Conservation (phyloP, 2,888 invertebrate genomes). For the Hirtodrosophila cameraria region DNA sequence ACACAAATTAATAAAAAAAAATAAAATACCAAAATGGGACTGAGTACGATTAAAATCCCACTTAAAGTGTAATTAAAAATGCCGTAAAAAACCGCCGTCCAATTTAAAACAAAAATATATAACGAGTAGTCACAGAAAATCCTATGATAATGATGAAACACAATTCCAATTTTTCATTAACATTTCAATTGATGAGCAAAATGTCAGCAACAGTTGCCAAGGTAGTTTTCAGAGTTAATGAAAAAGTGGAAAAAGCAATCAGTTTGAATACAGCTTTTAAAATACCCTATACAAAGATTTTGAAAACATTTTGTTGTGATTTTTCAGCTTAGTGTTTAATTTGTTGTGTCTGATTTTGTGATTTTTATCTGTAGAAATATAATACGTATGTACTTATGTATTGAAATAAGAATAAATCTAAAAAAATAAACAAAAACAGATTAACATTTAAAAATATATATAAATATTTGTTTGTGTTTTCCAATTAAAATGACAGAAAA, state of each 20-base stretch:
- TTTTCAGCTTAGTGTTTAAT: too few species aligned
- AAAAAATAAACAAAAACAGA: too few species aligned
- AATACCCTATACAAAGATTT: neutral
- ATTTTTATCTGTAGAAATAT: too few species aligned
- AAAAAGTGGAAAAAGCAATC: slow-evolving; percentile 52
- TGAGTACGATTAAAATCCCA: slow-evolving; percentile 16
- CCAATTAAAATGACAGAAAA: too few species aligned
- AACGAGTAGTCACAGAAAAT: slow-evolving; percentile 7
- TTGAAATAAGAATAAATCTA: too few species aligned
- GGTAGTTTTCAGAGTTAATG: slow-evolving; percentile 39
- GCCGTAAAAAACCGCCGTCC: neutral
- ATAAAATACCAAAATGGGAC: slow-evolving; percentile 37
- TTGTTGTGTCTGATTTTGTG: too few species aligned
- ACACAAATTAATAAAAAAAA: slow-evolving; percentile 60
- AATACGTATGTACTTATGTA: neutral
- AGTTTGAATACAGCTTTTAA: neutral
- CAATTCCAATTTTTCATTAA: slow-evolving; percentile 23
- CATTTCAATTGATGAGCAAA: slow-evolving; percentile 69
- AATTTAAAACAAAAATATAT: slow-evolving; percentile 23
- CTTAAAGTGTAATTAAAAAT: slow-evolving; percentile 50
- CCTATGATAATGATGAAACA: slow-evolving; percentile 16
- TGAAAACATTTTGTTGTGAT: too few species aligned
- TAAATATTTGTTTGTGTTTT: too few species aligned
- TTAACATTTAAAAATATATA: too few species aligned
- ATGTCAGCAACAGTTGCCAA: slow-evolving; percentile 66